These are phyloP conservation scores for Thalassophryne amazonica DNA, from an alignment of 2,797 vertebrate genomes.

Conservation along the genomic window DNA sequence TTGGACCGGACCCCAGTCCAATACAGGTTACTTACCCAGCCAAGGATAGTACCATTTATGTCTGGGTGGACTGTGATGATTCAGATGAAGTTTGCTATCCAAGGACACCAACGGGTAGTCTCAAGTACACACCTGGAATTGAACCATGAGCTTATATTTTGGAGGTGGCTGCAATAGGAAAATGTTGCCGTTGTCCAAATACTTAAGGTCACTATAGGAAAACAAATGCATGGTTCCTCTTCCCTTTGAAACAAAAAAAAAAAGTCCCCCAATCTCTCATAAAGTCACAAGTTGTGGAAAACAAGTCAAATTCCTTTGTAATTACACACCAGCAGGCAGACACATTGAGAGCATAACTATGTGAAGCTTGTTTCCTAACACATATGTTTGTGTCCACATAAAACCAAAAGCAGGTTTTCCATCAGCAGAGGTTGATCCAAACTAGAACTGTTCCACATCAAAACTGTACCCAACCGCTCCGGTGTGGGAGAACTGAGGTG, in stretches of 20 bases:
- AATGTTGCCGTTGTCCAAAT: too few relatives aligned
- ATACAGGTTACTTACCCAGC: too few relatives aligned
- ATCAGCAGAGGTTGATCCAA: constrained; percentile 6
- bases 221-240: neutral
- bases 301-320: constrained; percentile 22
- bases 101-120: too few relatives aligned
- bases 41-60: too few relatives aligned
- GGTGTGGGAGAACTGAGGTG: constrained; percentile 6
- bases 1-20: too few relatives aligned
- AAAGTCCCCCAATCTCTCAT: constrained; percentile 15
- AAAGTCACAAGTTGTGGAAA: constrained; percentile 8
- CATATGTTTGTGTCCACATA: constrained; percentile 11
- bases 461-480: constrained; percentile 18
- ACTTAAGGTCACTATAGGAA: too few relatives aligned
- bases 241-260: constrained; percentile 19
- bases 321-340: constrained; percentile 22
- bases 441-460: constrained; percentile 38
- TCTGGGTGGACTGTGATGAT: too few relatives aligned
- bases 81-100: too few relatives aligned
- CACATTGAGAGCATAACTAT: constrained; percentile 4
- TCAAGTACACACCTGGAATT: too few relatives aligned
- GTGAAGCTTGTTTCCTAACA: constrained; percentile 34
- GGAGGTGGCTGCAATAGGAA: too few relatives aligned
- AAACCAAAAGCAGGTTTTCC: constrained; percentile 43
- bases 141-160: too few relatives aligned